These are phyloP conservation scores for Macrochelys suwanniensis DNA, from an alignment of 2,797 vertebrate genomes.

Conservation along the genomic window DNA sequence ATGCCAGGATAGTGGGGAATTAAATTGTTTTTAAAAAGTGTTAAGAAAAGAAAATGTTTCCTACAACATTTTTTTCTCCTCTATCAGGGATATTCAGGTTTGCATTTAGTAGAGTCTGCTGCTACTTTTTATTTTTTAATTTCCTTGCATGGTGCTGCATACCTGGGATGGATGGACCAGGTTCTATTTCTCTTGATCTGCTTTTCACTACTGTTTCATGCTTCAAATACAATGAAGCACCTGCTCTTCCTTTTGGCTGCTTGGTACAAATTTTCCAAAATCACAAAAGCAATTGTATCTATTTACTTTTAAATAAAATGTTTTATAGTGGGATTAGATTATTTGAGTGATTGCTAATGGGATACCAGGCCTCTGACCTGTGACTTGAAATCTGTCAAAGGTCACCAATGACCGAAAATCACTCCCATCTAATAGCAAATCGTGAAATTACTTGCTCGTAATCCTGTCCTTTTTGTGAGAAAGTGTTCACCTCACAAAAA, in stretches of 20 bases:
- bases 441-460: not conserved
- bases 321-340: not conserved
- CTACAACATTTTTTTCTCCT: not conserved
- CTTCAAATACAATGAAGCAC: not conserved
- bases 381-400: not conserved
- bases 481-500: not conserved
- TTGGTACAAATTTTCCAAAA: not conserved
- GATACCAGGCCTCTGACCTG: not conserved
- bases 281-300: not conserved
- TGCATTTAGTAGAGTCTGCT: not conserved
- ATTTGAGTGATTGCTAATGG: not conserved
- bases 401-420: not conserved
- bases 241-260: constrained; percentile 11
- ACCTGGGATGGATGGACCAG: not conserved
- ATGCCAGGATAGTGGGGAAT: not conserved
- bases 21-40: not conserved
- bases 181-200: not conserved
- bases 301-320: not conserved
- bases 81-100: no score
- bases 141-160: not conserved
- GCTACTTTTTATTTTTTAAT: not conserved
- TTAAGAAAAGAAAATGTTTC: not conserved
- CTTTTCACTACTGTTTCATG: not conserved
- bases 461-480: not conserved
- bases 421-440: not conserved